Conservation (phyloP, 2,113 vertebrate species). For the Melozone crissalis region DNA sequence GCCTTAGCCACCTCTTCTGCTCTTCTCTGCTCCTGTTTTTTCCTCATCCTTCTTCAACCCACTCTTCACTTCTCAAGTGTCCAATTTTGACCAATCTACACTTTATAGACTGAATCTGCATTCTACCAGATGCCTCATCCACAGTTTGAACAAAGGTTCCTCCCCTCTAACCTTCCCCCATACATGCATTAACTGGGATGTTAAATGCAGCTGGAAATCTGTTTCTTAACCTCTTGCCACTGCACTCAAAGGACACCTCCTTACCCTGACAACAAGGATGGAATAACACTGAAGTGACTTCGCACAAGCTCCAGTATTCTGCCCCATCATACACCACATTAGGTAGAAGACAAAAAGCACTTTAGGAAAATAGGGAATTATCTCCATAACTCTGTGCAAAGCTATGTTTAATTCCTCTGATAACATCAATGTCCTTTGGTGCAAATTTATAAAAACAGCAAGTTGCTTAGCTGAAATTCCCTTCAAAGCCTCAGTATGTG, state of each 20-base stretch:
- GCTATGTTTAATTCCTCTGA: not conserved
- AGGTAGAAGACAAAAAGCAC: not conserved
- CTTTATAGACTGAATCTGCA: not conserved
- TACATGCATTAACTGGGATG: not conserved
- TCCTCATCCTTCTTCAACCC: not conserved
- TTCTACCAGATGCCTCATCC: not conserved
- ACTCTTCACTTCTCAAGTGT: not conserved
- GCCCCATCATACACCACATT: not conserved
- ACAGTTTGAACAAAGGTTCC: not conserved
- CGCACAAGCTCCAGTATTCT: not conserved
- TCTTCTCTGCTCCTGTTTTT: not conserved
- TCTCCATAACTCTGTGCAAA: not conserved
- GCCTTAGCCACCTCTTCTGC: not conserved
- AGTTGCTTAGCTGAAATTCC: not conserved
- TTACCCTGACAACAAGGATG: not conserved
- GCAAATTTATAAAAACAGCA: not conserved
- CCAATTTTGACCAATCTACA: not conserved
- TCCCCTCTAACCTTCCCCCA: not conserved
- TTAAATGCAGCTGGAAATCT: not conserved
- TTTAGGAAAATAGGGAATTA: not conserved
- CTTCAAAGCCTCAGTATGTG: not conserved
- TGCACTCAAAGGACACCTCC: not conserved
- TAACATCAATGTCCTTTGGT: not conserved
- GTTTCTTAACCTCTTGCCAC: not conserved
- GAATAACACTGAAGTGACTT: not conserved